Conservation (phyloP, 2,797 vertebrate species). For the Muscicapa comitata region DNA sequence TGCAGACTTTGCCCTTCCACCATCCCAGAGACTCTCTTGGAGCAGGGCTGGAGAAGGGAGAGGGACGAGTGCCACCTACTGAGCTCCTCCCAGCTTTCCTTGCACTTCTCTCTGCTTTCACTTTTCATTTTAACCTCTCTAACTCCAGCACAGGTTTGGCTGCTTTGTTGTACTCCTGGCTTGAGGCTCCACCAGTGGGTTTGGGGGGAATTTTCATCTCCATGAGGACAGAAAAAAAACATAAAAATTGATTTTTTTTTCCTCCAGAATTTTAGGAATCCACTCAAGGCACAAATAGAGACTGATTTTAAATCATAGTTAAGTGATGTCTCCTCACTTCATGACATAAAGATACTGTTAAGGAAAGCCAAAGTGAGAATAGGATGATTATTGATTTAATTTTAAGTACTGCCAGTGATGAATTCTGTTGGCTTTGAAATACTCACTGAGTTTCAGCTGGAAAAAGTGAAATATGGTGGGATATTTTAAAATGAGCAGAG, state of each 20-base stretch:
- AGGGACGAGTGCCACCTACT: constrained; percentile 14
- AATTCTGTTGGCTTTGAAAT: not conserved
- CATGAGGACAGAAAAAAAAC: not conserved
- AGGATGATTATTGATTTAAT: not conserved
- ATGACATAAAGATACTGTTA: not conserved
- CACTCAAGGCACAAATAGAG: not conserved
- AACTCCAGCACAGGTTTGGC: not conserved
- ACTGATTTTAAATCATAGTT: not conserved
- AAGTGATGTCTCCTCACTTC: not conserved
- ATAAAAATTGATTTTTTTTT: not conserved
- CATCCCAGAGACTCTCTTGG: not conserved
- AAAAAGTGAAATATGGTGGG: not conserved
- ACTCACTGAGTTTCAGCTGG: not conserved
- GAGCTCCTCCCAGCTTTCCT: not conserved
- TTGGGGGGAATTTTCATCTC: not conserved
- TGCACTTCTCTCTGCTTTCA: not conserved
- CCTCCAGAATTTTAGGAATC: not conserved
- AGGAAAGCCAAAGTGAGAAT: not conserved
- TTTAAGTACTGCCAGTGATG: accelerated
- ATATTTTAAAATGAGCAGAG: not conserved
- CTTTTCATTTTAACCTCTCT: not conserved
- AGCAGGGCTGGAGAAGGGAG: not conserved
- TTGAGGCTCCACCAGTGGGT: not conserved
- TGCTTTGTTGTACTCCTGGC: not conserved
- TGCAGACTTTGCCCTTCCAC: not conserved